These are phyloP conservation scores for Motacilla tschutschensis DNA, from an alignment of 2,113 vertebrate genomes.

Conservation along the genomic window DNA sequence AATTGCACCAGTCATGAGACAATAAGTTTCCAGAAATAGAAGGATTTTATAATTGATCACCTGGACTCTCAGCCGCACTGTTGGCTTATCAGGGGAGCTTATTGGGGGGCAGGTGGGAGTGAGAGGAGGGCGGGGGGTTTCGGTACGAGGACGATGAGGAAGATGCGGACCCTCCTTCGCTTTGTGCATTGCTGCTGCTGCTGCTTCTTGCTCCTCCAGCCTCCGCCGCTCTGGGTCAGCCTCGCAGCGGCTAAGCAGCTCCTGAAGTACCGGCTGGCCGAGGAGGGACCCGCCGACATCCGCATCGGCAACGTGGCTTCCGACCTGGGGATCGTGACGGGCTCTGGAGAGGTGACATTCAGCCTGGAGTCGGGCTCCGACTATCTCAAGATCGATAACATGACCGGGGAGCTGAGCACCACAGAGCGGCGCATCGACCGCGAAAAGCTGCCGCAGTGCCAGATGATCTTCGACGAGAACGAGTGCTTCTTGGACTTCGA, in stretches of 20 bases:
- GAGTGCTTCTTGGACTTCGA: conserved; percentile 98
- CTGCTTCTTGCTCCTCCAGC: conserved; percentile 81
- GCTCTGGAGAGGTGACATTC: conserved; percentile 95
- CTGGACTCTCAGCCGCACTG: neutral
- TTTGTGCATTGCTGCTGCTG: conserved; percentile 68
- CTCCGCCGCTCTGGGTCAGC: conserved; percentile 81
- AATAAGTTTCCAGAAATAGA: conserved; percentile 71
- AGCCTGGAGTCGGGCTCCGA: conserved; percentile 96
- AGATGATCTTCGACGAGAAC: conserved; percentile 98
- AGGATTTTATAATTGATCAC: conserved; percentile 20
- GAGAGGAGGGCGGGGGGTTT: neutral
- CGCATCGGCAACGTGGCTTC: conserved; percentile 93
- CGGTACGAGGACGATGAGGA: conserved; percentile 61
- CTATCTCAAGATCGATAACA: conserved; percentile 98
- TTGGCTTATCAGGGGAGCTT: conserved; percentile 27
- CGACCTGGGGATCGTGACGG: conserved; percentile 91
- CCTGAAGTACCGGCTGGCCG: conserved; percentile 90
- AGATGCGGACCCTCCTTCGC: conserved; percentile 68
- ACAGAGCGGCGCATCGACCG: conserved; percentile 96
- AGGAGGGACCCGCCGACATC: conserved; percentile 93
- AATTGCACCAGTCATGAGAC: conserved; percentile 65
- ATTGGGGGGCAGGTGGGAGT: neutral
- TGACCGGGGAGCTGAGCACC: conserved; percentile 95
- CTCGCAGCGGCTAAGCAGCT: conserved; percentile 92
- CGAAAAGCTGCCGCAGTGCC: conserved; percentile 97